These are phyloP conservation scores for Dicentrarchus labrax DNA, from an alignment of 2,113 vertebrate genomes.

Conservation along the genomic window DNA sequence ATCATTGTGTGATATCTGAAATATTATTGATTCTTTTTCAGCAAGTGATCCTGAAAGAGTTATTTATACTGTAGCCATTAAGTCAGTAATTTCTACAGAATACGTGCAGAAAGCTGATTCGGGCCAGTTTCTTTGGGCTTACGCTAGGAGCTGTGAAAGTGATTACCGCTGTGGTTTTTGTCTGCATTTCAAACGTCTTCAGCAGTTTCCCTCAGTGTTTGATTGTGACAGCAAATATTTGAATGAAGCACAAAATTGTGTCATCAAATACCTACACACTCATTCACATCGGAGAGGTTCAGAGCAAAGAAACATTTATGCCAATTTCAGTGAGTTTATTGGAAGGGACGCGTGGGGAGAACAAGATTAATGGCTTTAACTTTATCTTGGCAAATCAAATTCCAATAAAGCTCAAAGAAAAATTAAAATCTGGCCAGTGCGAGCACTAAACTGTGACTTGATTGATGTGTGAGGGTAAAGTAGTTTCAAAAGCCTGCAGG, in stretches of 20 bases:
- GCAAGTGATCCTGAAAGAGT: slow-evolving; percentile 37
- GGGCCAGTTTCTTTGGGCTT: slow-evolving; percentile 40
- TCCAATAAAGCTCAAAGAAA: slow-evolving; percentile 83
- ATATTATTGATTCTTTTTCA: slow-evolving; percentile 20
- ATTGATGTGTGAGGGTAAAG: slow-evolving; percentile 70
- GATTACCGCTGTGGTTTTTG: slow-evolving; percentile 72
- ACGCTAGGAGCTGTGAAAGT: slow-evolving; percentile 70
- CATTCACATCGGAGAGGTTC: slow-evolving; percentile 55
- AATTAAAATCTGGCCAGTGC: slow-evolving; percentile 67
- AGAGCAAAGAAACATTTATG: slow-evolving; percentile 55
- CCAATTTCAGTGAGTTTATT: slow-evolving; percentile 77
- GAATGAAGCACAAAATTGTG: slow-evolving; percentile 66
- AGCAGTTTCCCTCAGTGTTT: slow-evolving; percentile 58
- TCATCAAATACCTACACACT: slow-evolving; percentile 69
- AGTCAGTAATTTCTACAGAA: slow-evolving; percentile 43
- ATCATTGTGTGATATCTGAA: slow-evolving; percentile 47
- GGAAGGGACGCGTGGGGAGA: slow-evolving; percentile 66
- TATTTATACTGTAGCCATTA: slow-evolving; percentile 49
- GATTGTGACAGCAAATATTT: slow-evolving; percentile 69
- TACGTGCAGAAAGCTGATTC: slow-evolving; percentile 46
- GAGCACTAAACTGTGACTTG: slow-evolving; percentile 72
- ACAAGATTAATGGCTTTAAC: slow-evolving; percentile 76
- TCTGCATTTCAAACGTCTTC: slow-evolving; percentile 65
- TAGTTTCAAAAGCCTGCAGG: slow-evolving; percentile 79
- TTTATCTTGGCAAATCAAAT: slow-evolving; percentile 84